A percentile compares a stretch with the other conserved stretches of the same genome.
Evolutionary conservation across 2,797 vertebrate genomes (phyloP).

Genomic region (Ara ararauna): DNA sequence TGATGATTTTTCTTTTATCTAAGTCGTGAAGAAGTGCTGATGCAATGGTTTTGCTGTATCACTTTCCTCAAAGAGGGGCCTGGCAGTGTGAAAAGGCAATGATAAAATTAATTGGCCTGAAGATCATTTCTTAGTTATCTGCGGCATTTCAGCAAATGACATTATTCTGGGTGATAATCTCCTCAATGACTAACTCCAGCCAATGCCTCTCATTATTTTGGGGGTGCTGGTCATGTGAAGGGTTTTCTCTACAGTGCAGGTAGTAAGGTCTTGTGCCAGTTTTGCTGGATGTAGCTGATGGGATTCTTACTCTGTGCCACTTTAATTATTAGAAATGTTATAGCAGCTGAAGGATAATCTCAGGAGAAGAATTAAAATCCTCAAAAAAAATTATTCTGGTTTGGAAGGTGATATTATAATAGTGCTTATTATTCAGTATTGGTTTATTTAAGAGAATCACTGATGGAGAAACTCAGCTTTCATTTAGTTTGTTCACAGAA

Average conservation of each 20-base stretch:
- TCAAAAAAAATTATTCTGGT: background rate
- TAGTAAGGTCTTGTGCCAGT: background rate
- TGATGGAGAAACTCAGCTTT: background rate
- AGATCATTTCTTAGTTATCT: background rate
- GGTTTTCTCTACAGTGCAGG: background rate
- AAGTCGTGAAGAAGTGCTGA: background rate
- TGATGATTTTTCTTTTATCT: background rate
- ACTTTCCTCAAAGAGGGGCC: background rate
- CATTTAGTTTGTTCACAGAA: background rate
- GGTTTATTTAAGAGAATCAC: background rate
- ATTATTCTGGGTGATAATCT: background rate
- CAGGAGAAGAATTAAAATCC: background rate
- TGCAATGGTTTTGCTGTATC: background rate
- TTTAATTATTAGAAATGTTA: background rate
- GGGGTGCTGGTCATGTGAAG: background rate
- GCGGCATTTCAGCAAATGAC: background rate
- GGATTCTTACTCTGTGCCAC: background rate
- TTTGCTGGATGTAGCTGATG: background rate
- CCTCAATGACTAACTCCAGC: background rate
- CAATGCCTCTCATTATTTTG: background rate
- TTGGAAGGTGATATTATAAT: background rate
- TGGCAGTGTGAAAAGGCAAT: background rate
- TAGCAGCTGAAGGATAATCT: background rate
- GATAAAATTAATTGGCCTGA: background rate
- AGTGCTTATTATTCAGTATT: background rate